Base-by-base conservation (phyloP, 2,888 invertebrate genomes). In the Chymomyza caudatula region DNA sequence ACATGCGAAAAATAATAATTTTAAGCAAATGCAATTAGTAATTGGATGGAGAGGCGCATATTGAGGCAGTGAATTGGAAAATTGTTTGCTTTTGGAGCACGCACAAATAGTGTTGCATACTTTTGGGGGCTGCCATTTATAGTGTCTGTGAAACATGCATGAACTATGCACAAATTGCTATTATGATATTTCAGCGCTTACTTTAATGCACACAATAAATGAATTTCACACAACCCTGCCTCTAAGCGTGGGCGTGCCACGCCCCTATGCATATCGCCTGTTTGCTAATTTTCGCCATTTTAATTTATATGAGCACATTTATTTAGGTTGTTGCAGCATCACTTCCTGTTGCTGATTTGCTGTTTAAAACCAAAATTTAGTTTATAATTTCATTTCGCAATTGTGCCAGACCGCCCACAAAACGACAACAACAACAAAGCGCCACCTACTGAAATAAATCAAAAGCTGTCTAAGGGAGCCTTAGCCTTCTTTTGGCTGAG, bases 301-400 rank as follows among this genome's bases (percentile, higher is more conserved):
- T 67, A 73, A 77, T 73, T 77, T 57, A 19, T 60, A 80, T 74
- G 67, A 70, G 67, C 68, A 73, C 20, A 51, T 51, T 51, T 20
- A 20, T 51, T 17, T 51, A 20, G 13, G 51, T 20, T 51, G 44
- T 17, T 17, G 17, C 44, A n/a, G 44, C 44, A 47, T 17, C 44
- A 17, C 29, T 37, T 37, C 29, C 29, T 37, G 29, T 37, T 29
- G 54, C n/a, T 37, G n/a, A 17, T 70, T 66, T 53, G 55, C 58
- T 51, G 20, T 52, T 54, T 19, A 49, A 29, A 66, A 74, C 65
- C 60, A 62, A 52, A 74, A 79, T 72, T 70, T 77, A 67, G 75
- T 80, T 77, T 80, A 72, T 77, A 68, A 77, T 71, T 75, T 70
- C 42, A 72, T 71, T 77, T 62, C 2, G 44, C 65, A 65, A 47